phyloP scores from a whole-genome alignment of 2,888 invertebrate genomes.

The Galeruca laticollis region DNA sequence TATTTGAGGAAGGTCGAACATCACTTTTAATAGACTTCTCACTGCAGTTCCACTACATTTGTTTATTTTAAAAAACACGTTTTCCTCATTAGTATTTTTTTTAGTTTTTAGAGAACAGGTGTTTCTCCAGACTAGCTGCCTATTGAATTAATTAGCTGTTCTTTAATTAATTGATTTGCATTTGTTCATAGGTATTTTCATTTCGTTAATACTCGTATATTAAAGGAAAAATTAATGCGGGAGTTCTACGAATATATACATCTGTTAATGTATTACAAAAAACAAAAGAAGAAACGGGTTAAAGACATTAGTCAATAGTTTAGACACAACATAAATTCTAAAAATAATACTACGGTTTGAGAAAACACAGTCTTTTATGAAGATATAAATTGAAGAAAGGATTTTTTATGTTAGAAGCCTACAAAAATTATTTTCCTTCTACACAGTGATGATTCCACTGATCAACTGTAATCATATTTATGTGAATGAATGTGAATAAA shows the following conservation, averaged over 20 bases:
- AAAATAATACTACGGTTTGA: no score
- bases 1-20: background rate
- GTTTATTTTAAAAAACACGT: constrained; percentile 30
- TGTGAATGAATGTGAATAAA: no score
- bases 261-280: background rate
- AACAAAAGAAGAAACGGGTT: no score
- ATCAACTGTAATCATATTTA: no score
- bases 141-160: constrained; percentile 33
- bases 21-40: constrained; percentile 8
- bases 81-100: constrained; percentile 11
- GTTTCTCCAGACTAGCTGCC: constrained; percentile 25
- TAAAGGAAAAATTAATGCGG: background rate
- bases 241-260: no score
- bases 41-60: background rate
- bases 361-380: no score
- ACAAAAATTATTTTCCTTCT: no score
- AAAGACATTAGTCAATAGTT: no score
- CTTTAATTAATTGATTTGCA: constrained; percentile 24
- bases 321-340: no score
- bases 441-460: no score
- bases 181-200: constrained; percentile 11
- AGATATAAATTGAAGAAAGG: no score
- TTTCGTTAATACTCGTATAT: background rate
- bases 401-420: no score
- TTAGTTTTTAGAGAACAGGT: constrained; percentile 32